phyloP scores from a whole-genome alignment of 2,797 vertebrate genomes.

The Margarornis squamiger region DNA sequence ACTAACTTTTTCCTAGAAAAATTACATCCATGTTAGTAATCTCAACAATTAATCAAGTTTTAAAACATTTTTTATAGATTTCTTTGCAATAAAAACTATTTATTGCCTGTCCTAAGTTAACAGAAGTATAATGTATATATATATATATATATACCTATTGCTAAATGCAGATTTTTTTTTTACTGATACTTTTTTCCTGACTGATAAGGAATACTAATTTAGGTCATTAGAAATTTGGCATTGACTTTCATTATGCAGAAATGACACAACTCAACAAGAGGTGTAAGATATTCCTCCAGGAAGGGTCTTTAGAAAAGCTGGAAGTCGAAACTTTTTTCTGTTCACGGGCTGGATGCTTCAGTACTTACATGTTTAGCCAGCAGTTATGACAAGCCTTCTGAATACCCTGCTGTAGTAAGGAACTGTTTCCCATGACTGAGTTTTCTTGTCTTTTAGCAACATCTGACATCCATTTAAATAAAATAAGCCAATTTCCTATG shows the following conservation, averaged over 20 bases:
- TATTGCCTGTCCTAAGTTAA: background rate
- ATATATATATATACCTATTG: background rate
- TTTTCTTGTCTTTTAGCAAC: constrained; percentile 38
- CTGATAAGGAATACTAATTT: background rate
- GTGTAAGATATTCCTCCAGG: background rate
- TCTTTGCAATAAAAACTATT: background rate
- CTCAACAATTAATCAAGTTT: background rate
- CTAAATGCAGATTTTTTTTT: background rate
- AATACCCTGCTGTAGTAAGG: background rate
- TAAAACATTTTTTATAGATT: background rate
- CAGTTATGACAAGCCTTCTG: background rate
- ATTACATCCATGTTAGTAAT: background rate
- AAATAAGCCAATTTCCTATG: constrained; percentile 30
- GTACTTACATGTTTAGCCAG: background rate
- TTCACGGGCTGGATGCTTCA: background rate
- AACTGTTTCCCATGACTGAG: background rate
- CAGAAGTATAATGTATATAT: fast-evolving
- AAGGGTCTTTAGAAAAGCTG: background rate
- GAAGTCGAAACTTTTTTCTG: background rate
- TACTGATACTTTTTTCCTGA: background rate
- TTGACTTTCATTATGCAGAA: background rate
- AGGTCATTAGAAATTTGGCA: background rate
- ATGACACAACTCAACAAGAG: background rate
- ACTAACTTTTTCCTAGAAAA: background rate
- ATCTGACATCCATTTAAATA: constrained; percentile 65